A percentile compares a stretch with the other conserved stretches of the same genome.
These are phyloP conservation scores for Bombus impatiens DNA, from an alignment of 1,140 invertebrate species.

Conservation along the genomic window DNA sequence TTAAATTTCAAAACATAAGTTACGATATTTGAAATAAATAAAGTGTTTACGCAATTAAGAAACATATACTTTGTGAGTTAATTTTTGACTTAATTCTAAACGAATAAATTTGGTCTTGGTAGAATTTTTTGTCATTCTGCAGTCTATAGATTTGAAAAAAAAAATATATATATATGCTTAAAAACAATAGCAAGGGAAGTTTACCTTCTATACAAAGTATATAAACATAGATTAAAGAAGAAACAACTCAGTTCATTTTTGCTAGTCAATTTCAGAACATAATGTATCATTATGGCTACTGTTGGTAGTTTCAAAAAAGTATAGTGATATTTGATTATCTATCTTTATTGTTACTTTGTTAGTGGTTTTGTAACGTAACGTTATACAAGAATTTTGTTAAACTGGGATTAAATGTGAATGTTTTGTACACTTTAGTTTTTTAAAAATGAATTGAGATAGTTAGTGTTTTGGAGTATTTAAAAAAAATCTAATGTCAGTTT, in stretches of 20 bases:
- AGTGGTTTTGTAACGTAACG: conserved; percentile 28
- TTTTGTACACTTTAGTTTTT: conserved; percentile 17
- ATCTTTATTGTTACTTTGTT: conserved; percentile 37
- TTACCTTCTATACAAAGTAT: conserved; percentile 9
- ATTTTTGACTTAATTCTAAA: too few species aligned
- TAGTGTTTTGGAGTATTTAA: neutral
- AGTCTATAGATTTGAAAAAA: neutral
- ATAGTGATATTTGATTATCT: conserved; percentile 21
- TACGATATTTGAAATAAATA: neutral
- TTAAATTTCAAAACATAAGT: neutral
- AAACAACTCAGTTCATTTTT: conserved; percentile 12
- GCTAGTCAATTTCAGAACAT: conserved; percentile 43
- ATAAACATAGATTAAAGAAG: conserved; percentile 3
- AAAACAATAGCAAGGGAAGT: neutral
- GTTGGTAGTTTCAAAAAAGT: conserved; percentile 46
- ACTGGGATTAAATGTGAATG: neutral
- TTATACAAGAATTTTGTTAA: conserved; percentile 23
- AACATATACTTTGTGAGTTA: neutral
- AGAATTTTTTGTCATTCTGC: neutral
- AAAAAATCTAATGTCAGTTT: conserved; percentile 22
- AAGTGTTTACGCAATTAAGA: neutral
- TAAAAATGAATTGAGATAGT: conserved; percentile 27
- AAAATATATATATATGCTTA: neutral
- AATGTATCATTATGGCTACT: conserved; percentile 26
- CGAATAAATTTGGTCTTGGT: too few species aligned